phyloP scores from a whole-genome alignment of 2,888 invertebrate genomes.

The Pristionchus exspectatus region DNA sequence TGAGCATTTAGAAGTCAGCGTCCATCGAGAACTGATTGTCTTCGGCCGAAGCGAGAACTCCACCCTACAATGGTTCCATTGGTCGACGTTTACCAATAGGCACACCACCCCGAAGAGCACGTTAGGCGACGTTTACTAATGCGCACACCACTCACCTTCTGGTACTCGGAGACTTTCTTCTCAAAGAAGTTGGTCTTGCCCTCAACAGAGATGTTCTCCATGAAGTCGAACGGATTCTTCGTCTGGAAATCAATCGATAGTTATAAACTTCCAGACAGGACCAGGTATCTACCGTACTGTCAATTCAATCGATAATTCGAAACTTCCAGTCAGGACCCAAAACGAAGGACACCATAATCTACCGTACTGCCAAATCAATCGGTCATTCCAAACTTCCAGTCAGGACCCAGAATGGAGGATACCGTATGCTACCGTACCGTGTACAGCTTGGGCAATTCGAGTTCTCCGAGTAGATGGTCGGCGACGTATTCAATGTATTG shows the following conservation, averaged over 20 bases:
- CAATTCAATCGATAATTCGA: background rate
- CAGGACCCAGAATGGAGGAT: too few species aligned
- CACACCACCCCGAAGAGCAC: too few species aligned
- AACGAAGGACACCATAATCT: too few species aligned
- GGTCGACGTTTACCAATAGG: background rate
- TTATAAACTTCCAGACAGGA: too few species aligned
- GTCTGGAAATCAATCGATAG: constrained; percentile 81
- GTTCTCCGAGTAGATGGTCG: constrained; percentile 91
- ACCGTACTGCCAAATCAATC: too few species aligned
- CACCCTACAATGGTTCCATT: constrained; percentile 56
- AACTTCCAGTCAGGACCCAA: background rate
- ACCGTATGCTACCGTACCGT: constrained; percentile 84
- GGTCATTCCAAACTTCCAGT: too few species aligned
- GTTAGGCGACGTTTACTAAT: too few species aligned
- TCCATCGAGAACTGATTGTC: constrained; percentile 74
- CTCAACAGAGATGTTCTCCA: constrained; percentile 97
- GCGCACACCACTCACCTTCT: constrained; percentile 32
- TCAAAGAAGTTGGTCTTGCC: constrained; percentile 99
- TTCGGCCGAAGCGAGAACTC: constrained; percentile 67
- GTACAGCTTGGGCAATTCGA: constrained; percentile 89
- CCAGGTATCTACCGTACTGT: too few species aligned
- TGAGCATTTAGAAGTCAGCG: constrained; percentile 70
- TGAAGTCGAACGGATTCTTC: constrained; percentile 98
- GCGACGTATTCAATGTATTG: constrained; percentile 99
- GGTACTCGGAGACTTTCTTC: constrained; percentile 87